Evolutionary conservation across 92 coral and sea anemone genomes (phyloP), one percentile per base, ranked within the genome.

Genomic region (Metridium senile): DNA sequence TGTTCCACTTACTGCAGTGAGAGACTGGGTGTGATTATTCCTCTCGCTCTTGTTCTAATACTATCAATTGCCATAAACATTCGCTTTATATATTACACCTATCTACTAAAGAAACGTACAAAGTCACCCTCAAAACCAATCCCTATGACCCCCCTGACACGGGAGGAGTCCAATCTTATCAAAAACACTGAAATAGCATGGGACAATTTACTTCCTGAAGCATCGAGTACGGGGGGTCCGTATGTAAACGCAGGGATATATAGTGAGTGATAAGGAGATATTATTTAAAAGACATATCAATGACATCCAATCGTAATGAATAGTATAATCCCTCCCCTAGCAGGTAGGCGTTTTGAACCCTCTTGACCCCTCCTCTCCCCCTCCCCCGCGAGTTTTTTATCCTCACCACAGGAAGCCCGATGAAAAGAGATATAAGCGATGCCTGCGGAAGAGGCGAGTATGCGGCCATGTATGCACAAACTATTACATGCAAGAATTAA

Each of bases 101-200:
- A 58, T 49, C 66, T 39, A 9, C 11, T 78, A 20, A 65, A 69
- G 30, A 70, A 69, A 45, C 27, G 64, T 4, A 20, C 13, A 6
- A 62, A 33, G 20, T 19, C 53, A 20, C 13, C 33, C 9, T 8
- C 53, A 0, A 76, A 65, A 33, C 62, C 68, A 0, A 69, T 53
- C 6, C 75, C 82, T 19, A 27, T 78, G 66, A 32, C 22, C 0
- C 53, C 58, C 52, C 45, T 51, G 32, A 22, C 62, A 21, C 11
- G 54, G 17, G 51, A 56, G 26, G 74, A 58, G 3, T 78, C 82
- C 3, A 70, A 53, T 23, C 54, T 68, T 18, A 68, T 68, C 33
- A 78, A 78, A 47, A 75, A 78, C 33, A 54, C 82, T 43, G 82
- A 78, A 33, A 68, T 78, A 30, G 82, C 75, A 0, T 78, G 82